These are phyloP conservation scores for Stomatorhinus ivindoensis DNA, from an alignment of 2,113 vertebrate genomes.

Conservation along the genomic window DNA sequence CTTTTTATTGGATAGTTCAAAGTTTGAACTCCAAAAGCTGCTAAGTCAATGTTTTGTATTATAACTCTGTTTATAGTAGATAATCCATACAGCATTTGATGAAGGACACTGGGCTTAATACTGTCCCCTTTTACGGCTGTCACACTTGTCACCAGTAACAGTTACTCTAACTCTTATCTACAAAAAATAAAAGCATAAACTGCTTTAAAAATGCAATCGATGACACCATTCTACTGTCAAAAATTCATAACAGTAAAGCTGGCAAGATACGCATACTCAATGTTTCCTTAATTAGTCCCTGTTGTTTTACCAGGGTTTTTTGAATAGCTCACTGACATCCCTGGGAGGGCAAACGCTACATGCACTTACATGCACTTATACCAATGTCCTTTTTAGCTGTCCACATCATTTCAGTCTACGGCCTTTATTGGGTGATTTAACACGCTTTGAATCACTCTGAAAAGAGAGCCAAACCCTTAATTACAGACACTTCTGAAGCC, in stretches of 20 bases:
- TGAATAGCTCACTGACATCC: background rate
- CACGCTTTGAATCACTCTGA: background rate
- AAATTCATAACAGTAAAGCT: background rate
- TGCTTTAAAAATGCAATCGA: background rate
- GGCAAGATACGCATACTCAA: background rate
- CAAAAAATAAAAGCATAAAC: background rate
- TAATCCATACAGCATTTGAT: conserved; percentile 26
- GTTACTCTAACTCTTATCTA: conserved; percentile 41
- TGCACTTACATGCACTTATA: background rate
- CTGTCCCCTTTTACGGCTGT: conserved; percentile 51
- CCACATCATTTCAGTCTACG: background rate
- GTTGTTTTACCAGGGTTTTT: background rate
- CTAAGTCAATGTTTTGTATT: conserved; percentile 48
- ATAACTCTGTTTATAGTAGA: conserved; percentile 35
- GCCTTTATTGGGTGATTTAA: background rate
- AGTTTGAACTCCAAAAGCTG: conserved; percentile 54
- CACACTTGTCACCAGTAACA: conserved; percentile 41
- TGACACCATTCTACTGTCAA: background rate
- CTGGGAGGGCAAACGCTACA: background rate
- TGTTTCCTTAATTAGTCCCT: background rate
- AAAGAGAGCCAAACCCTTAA: background rate
- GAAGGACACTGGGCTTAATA: conserved; percentile 53
- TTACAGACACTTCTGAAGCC: background rate
- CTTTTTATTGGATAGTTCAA: conserved; percentile 57
- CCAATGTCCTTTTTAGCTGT: background rate